phyloP scores from a whole-genome alignment of 2,797 vertebrate genomes.

The Pseudotriccus pelzelni region DNA sequence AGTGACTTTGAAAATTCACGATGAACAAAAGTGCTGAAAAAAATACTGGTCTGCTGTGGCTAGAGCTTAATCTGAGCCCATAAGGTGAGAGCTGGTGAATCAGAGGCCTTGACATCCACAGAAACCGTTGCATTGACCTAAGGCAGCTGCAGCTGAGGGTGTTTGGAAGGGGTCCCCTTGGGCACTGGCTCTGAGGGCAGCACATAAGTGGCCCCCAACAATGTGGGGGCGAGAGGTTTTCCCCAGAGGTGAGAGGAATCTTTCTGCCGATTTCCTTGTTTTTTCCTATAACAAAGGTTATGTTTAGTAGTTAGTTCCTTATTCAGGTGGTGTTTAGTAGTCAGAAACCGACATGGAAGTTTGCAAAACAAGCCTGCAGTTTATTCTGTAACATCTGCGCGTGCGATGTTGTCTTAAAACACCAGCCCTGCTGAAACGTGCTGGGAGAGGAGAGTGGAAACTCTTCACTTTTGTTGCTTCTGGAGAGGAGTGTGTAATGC shows the following conservation, averaged over 20 bases:
- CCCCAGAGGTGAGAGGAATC: background rate
- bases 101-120: background rate
- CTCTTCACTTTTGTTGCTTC: background rate
- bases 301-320: background rate
- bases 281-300: background rate
- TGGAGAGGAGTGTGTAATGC: background rate
- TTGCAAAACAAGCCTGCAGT: background rate
- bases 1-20: background rate
- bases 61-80: background rate
- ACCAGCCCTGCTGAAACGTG: background rate
- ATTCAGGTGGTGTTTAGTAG: background rate
- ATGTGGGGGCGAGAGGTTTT: background rate
- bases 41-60: background rate
- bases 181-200: background rate
- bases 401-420: background rate
- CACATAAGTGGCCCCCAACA: background rate
- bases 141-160: background rate
- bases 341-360: background rate
- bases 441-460: background rate
- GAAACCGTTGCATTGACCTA: background rate
- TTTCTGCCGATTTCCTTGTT: background rate
- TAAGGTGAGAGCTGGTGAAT: background rate
- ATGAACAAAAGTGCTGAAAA: background rate
- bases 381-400: background rate
- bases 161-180: background rate